Conservation (phyloP, 92 coral and sea anemone genomes). For the Paragorgia papillata region DNA sequence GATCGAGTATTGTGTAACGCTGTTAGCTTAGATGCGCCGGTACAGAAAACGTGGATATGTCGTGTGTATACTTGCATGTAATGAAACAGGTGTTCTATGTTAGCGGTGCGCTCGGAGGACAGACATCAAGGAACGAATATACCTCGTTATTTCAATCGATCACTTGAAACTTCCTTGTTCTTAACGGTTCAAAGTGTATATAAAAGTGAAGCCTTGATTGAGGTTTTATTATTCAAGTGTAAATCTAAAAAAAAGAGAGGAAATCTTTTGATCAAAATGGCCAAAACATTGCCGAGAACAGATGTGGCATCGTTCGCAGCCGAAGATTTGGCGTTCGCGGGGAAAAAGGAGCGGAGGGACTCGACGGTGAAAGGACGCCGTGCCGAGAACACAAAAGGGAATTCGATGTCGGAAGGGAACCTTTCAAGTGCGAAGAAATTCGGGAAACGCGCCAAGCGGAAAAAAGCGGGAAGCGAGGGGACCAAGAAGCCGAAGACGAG, state of each 20-base stretch:
- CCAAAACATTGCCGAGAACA: background rate
- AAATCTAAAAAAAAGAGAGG: background rate
- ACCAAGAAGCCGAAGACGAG: conserved; percentile 62
- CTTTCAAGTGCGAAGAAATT: background rate
- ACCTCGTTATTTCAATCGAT: background rate
- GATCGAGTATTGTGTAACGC: background rate
- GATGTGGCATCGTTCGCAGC: background rate
- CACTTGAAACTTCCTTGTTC: background rate
- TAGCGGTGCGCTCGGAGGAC: background rate
- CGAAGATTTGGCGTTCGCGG: background rate
- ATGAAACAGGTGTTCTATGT: conserved; percentile 21
- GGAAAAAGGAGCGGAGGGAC: background rate
- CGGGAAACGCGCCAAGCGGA: conserved; percentile 17
- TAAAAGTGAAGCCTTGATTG: too few relatives aligned
- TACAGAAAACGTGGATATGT: conserved; percentile 10
- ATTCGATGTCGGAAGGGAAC: background rate
- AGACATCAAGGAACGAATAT: background rate
- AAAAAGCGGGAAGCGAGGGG: conserved; percentile 33
- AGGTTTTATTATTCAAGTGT: background rate
- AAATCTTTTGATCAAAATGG: conserved; percentile 15
- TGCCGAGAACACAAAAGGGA: conserved; percentile 9
- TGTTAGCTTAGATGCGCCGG: conserved; percentile 31
- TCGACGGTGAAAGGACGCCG: background rate
- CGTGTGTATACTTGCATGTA: conserved; percentile 2
- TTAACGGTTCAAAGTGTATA: background rate